phyloP scores from a whole-genome alignment of 2,113 vertebrate genomes.

The Myotis lucifugus region DNA sequence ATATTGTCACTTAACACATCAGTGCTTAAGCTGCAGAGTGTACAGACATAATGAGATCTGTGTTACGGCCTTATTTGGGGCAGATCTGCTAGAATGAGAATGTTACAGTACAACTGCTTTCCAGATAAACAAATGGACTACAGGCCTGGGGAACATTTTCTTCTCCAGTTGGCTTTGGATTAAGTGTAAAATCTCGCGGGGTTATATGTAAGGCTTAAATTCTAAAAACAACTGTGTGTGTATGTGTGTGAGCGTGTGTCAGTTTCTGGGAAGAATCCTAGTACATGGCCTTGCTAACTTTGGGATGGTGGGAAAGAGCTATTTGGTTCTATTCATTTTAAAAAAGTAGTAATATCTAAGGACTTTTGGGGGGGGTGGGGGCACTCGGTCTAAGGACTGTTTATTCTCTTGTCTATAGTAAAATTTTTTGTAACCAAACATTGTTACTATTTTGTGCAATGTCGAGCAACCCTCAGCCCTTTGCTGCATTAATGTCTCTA shows the following conservation, averaged over 20 bases:
- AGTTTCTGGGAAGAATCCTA: not conserved
- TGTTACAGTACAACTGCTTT: not conserved
- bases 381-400: not conserved
- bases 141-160: not conserved
- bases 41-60: not conserved
- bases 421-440: not conserved
- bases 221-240: not conserved
- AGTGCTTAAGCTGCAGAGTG: not conserved
- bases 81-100: not conserved
- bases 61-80: not conserved
- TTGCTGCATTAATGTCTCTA: slow-evolving; percentile 9
- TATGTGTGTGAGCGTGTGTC: not conserved
- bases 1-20: not conserved
- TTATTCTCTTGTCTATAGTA: not conserved
- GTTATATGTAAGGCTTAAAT: not conserved
- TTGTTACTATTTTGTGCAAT: not conserved
- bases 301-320: not conserved
- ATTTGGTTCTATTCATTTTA: not conserved
- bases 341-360: not conserved
- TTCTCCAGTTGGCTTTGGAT: slow-evolving; percentile 2
- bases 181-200: not conserved
- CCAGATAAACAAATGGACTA: not conserved
- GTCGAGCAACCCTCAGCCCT: not conserved
- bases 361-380: not conserved
- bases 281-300: not conserved